phyloP scores from a whole-genome alignment of 2,888 invertebrate genomes.

The Clostera curtula region DNA sequence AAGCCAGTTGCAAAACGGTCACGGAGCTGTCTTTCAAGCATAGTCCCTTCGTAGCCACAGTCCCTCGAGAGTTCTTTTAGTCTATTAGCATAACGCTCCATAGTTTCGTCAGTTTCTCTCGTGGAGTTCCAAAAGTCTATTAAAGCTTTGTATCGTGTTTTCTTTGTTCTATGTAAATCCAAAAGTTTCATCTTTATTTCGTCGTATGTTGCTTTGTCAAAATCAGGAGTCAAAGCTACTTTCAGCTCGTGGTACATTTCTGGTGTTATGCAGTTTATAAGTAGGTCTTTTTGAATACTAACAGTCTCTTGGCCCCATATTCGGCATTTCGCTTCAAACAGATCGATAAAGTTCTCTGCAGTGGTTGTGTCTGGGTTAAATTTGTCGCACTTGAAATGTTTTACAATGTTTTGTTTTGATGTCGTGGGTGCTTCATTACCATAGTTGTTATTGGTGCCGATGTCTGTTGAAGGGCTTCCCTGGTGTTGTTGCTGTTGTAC shows the following conservation, averaged over 20 bases:
- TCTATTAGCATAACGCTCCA: background rate
- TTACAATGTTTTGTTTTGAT: background rate
- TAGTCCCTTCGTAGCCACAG: background rate
- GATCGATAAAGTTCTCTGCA: background rate
- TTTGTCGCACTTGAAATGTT: background rate
- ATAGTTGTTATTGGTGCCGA: background rate
- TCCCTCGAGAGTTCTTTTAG: background rate
- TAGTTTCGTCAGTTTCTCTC: background rate
- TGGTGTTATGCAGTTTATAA: background rate
- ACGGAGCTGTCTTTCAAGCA: background rate
- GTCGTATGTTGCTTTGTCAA: background rate
- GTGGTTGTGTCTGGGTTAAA: background rate
- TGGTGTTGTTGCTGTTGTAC: background rate
- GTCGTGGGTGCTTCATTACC: background rate
- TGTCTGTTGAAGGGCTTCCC: background rate
- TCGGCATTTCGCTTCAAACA: background rate
- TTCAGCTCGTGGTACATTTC: background rate
- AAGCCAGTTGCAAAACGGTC: background rate
- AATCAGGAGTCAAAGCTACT: background rate
- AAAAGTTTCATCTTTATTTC: background rate
- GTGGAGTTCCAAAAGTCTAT: background rate
- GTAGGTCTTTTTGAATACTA: constrained; percentile 2
- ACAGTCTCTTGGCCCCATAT: background rate
- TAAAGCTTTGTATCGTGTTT: background rate
- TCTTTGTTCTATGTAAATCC: background rate